Percentiles rank a stretch among this genome's conserved stretches.
phyloP scores from a whole-genome alignment of 2,888 invertebrate species.

The Heliconius cydno region DNA sequence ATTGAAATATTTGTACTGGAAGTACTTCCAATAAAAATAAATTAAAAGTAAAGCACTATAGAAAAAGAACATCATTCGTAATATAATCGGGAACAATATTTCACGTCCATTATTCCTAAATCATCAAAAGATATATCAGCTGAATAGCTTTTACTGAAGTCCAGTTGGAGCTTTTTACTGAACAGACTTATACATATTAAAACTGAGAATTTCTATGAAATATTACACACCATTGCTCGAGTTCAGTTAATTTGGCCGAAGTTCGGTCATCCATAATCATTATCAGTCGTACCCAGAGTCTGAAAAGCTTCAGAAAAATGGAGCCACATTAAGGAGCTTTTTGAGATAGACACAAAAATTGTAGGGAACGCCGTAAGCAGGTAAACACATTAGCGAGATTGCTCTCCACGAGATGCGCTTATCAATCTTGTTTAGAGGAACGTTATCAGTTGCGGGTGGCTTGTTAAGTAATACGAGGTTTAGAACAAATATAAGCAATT shows the following conservation, averaged over 20 bases:
- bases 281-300: slow-evolving; percentile 63
- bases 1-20: too few relatives aligned
- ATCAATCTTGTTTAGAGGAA: slow-evolving; percentile 63
- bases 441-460: slow-evolving; percentile 40
- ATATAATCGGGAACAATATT: slow-evolving; percentile 10
- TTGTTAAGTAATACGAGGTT: slow-evolving; percentile 6
- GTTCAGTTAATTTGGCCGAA: slow-evolving; percentile 45
- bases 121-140: slow-evolving; percentile 29
- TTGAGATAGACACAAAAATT: slow-evolving; percentile 62
- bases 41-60: neutral
- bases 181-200: slow-evolving; percentile 26
- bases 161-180: slow-evolving; percentile 28
- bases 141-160: slow-evolving; percentile 29
- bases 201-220: slow-evolving; percentile 43
- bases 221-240: slow-evolving; percentile 40
- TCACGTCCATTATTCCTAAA: slow-evolving; percentile 18
- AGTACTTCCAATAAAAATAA: too few relatives aligned
- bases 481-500: neutral
- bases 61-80: neutral
- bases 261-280: slow-evolving; percentile 62
- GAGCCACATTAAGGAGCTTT: slow-evolving; percentile 62
- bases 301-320: slow-evolving; percentile 61
- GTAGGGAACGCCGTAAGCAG: slow-evolving; percentile 59
- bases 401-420: slow-evolving; percentile 56
- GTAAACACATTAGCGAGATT: slow-evolving; percentile 77